Evolutionary conservation across 2,888 invertebrate species (phyloP), one percentile per base, ranked within the genome.

Genomic region (Philereme transversata): DNA sequence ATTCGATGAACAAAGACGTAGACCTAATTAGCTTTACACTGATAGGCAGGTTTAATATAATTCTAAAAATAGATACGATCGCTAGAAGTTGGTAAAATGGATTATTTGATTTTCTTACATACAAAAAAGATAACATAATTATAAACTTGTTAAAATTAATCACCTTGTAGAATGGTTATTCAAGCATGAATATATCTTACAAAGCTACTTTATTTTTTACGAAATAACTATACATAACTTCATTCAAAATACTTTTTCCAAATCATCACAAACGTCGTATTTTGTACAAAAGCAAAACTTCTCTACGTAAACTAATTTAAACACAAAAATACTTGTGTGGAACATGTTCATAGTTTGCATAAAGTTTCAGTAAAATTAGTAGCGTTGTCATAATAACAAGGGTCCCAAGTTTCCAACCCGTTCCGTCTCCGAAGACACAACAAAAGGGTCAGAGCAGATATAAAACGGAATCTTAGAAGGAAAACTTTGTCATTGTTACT

Each of bases 401-500:
- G 79, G 81, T 72, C 65, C 67, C 57, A 71, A 71, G 74, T 76
- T 73, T 74, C 71, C 75, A 70, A 75, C 72, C 73, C 75, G 79
- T 72, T 73, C 69, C 73, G 72, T 68, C 72, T 76, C 73, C 53
- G 57, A 60, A 67, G 62, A 69, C 74, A 76, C 78, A 80, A 84
- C 84, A 82, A 83, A 86, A 82, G 83, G 83, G 82, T 73, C 74
- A 74, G 73, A 71, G 74, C 73, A 79, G 83, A 83, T 84, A 83
- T 82, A 86, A 87, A 88, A 85, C 83, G 79, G 81, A 82, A 81
- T 84, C 86, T 87, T 82, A 84, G 82, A 83, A 86, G 79, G 84
- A 84, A 87, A 90, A 88, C 86, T 89, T 88, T 79, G 79, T 82
- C 80, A 86, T 88, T 89, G 88, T 89, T 86, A 81, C 82, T 74